Evolutionary conservation across 2,888 invertebrate genomes (phyloP), one percentile per base, ranked within the genome.

Genomic region (Lymantria dispar): DNA sequence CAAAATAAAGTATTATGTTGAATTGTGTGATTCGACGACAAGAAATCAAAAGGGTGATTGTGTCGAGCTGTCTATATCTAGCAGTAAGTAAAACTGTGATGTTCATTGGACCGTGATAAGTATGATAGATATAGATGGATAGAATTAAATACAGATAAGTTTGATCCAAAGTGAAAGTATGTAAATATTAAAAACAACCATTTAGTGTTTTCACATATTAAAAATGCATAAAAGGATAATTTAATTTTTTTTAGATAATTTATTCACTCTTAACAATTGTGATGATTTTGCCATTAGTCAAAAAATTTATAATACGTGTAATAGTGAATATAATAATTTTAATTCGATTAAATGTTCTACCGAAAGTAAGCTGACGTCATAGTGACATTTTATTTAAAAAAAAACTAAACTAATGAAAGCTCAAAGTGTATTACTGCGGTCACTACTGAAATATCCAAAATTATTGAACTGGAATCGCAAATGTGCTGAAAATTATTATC

Each of bases 261-360:
- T 56, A 69, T 68, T 76, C 70, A 80, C 79, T 85, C 88, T 89
- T 90, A 90, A 90, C 89, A 90, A 90, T 90, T 90, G 90, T 86
- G 84, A 78, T 79, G 85, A 85, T 83, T 87, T 90, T 90, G 90
- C 90, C 90, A 89, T 85, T 85, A 89, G 87, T 88, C 81, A 82
- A 89, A 87, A n/a, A 77, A 77, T 77, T 61, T 53, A 74, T 70
- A 60, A 72, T 47, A 71, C 76, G 73, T 78, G 54, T 66, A 54
- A 46, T 54, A 50, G 37, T 46, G 51, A 29, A 50, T 56, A 57
- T 51, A 70, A 63, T 58, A 64, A 58, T 60, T 60, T n/a, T 43
- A 47, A 55, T 52, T 72, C 62, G 48, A 77, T 71, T 60, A 66
- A 68, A 10, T 62, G 58, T 53, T 73, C 75, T 81, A 80, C 77